Conservation (phyloP, 2,797 vertebrate genomes). For the Sitta carolinensis region DNA sequence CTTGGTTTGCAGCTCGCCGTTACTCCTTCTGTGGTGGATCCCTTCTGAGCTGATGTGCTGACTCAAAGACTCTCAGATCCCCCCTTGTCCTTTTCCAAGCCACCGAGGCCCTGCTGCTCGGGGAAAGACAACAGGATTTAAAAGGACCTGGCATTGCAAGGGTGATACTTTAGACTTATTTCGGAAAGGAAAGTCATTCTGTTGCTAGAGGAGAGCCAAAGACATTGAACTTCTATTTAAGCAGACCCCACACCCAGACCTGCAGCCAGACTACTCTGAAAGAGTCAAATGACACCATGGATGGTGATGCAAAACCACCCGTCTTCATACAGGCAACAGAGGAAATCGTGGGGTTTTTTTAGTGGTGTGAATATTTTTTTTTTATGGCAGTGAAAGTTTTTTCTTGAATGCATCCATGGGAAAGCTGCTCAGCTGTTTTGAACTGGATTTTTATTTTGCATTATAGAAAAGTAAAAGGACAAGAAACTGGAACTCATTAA, state of each 20-base stretch:
- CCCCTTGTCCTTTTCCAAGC: constrained; percentile 62
- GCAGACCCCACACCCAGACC: constrained; percentile 30
- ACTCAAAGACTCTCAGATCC: constrained; percentile 61
- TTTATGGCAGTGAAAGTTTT: constrained; percentile 63
- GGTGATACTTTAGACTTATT: constrained; percentile 18
- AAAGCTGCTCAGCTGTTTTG: constrained; percentile 35
- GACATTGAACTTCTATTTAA: constrained; percentile 33
- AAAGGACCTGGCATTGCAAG: constrained; percentile 47
- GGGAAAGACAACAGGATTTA: constrained; percentile 67
- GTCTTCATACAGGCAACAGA: constrained; percentile 35
- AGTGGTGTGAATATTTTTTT: constrained; percentile 70
- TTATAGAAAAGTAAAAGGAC: constrained; percentile 45
- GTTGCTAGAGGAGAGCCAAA: constrained; percentile 55
- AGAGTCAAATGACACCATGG: not conserved
- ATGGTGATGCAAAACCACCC: constrained; percentile 34
- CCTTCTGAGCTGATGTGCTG: constrained; percentile 89
- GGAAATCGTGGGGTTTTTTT: not conserved
- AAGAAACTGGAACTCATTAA: constrained; percentile 26
- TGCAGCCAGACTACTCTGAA: constrained; percentile 9
- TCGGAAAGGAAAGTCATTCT: not conserved
- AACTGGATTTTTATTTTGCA: constrained; percentile 54
- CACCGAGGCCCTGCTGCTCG: constrained; percentile 44
- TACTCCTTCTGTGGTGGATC: constrained; percentile 87
- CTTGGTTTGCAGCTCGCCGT: constrained; percentile 94
- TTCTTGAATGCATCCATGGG: constrained; percentile 31